Percentiles rank a stretch among this genome's conserved stretches.
Conservation (phyloP, 2,888 invertebrate species). For the Agrotis segetum region DNA sequence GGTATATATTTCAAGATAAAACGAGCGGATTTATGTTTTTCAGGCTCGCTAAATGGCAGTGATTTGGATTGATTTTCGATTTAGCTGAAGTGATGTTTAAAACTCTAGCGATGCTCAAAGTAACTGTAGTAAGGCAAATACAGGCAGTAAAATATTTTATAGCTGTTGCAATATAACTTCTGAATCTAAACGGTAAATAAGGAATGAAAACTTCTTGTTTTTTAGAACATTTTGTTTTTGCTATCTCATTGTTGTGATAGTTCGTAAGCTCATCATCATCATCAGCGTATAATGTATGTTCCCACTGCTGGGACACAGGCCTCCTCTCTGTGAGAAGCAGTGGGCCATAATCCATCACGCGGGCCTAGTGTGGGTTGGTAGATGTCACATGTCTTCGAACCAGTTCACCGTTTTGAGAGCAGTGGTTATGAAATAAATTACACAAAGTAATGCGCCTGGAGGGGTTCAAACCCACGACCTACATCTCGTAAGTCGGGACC, state of each 20-base stretch:
- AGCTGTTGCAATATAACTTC: background rate
- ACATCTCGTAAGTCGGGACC: no score
- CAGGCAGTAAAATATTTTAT: background rate
- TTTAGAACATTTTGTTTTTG: background rate
- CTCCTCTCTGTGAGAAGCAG: no score
- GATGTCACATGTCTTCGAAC: no score
- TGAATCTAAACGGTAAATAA: background rate
- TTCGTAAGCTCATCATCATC: background rate
- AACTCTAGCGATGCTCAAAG: slow-evolving; percentile 1
- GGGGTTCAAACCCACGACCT: no score
- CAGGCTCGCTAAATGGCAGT: slow-evolving; percentile 37
- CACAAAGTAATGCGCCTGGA: no score
- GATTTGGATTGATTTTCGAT: slow-evolving; percentile 56
- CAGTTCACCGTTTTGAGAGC: no score
- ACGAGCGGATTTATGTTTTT: slow-evolving; percentile 34
- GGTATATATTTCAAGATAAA: slow-evolving; percentile 55
- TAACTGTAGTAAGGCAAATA: background rate
- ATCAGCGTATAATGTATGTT: no score
- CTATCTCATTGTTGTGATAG: background rate
- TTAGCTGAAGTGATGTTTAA: slow-evolving; percentile 22
- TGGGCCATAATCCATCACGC: no score
- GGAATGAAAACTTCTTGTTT: background rate
- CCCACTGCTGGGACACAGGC: no score
- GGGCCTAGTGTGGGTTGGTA: no score
- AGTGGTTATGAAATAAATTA: no score